Evolutionary conservation across 2,888 invertebrate genomes (phyloP).

Genomic region (Poecilus cupreus): DNA sequence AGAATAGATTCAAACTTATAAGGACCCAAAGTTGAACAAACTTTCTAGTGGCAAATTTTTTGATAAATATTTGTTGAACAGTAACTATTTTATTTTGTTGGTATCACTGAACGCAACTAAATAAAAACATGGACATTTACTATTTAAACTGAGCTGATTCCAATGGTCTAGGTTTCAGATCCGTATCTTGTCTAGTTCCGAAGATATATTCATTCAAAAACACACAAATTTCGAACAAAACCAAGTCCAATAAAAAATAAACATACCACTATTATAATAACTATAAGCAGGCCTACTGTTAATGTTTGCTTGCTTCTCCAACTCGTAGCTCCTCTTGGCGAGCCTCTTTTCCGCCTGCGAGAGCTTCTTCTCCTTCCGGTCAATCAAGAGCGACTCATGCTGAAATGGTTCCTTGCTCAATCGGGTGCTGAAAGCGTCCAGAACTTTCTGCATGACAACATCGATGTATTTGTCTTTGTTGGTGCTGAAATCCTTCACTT

Average conservation of each 20-base stretch:
- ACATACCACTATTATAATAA: constrained; percentile 68
- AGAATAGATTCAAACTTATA: too few relatives aligned
- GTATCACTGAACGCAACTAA: too few relatives aligned
- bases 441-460: constrained; percentile 84
- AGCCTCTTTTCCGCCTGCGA: constrained; percentile 94
- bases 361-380: constrained; percentile 94
- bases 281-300: constrained; percentile 76
- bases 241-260: not conserved
- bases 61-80: too few relatives aligned
- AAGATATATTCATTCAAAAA: not conserved
- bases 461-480: constrained; percentile 86
- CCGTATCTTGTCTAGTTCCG: too few relatives aligned
- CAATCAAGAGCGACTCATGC: constrained; percentile 95
- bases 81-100: too few relatives aligned
- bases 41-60: too few relatives aligned
- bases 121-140: too few relatives aligned
- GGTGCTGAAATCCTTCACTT: constrained; percentile 83
- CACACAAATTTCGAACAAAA: not conserved
- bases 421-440: constrained; percentile 78
- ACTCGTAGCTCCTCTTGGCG: constrained; percentile 94
- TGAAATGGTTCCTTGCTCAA: constrained; percentile 93
- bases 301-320: constrained; percentile 91
- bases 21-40: too few relatives aligned
- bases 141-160: too few relatives aligned
- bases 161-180: too few relatives aligned